Evolutionary conservation across 2,797 vertebrate species (phyloP).

Genomic region (Choloepus didactylus): DNA sequence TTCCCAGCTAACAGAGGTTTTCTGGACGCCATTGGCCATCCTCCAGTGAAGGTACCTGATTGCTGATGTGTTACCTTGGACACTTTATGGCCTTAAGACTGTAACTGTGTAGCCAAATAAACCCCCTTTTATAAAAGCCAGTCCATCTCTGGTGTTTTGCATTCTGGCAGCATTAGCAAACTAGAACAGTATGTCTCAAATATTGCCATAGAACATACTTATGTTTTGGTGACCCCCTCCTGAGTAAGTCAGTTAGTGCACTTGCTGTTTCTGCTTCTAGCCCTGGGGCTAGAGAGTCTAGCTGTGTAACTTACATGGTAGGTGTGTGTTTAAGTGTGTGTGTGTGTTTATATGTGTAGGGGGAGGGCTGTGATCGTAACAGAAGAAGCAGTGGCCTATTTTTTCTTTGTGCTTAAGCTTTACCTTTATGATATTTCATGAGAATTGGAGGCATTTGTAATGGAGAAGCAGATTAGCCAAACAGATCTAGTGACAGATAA

Average conservation of each 20-base stretch:
- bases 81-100: too few species aligned
- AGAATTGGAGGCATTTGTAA: not conserved
- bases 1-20: too few species aligned
- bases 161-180: too few species aligned
- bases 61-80: too few species aligned
- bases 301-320: not conserved
- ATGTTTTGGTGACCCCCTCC: not conserved
- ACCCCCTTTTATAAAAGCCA: too few species aligned
- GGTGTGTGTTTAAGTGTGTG: too few species aligned
- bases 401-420: not conserved
- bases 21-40: too few species aligned
- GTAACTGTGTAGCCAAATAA: too few species aligned
- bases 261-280: not conserved
- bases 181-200: not conserved
- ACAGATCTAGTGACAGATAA: not conserved
- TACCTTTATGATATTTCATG: not conserved
- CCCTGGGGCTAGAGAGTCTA: not conserved
- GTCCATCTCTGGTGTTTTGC: too few species aligned
- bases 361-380: not conserved
- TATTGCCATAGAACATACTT: not conserved
- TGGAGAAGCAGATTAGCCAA: not conserved
- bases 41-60: too few species aligned
- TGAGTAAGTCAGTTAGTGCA: not conserved
- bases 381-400: not conserved
- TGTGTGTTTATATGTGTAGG: too few species aligned